Evolutionary conservation across 2,888 invertebrate species (phyloP).

Genomic region (Lithophane ornitopus): DNA sequence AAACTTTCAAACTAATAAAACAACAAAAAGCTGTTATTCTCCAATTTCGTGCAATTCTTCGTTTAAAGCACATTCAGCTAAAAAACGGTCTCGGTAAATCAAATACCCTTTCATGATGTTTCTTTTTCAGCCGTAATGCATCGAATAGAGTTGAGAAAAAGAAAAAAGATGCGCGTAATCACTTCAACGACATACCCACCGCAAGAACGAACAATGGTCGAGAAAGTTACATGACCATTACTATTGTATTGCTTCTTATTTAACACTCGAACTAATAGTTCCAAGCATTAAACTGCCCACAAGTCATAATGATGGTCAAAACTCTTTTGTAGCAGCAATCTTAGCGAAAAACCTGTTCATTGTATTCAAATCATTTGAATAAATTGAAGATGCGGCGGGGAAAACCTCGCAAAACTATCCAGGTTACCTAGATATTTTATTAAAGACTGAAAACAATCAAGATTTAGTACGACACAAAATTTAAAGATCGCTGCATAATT

Average conservation of each 20-base stretch:
- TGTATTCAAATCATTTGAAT: conserved; percentile 1
- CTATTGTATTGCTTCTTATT: conserved; percentile 61
- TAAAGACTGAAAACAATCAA: conserved; percentile 31
- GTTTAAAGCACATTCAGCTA: conserved; percentile 17
- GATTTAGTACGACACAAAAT: conserved; percentile 46
- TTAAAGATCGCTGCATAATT: conserved; percentile 57
- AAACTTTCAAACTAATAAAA: conserved; percentile 27
- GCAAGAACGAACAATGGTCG: conserved; percentile 75
- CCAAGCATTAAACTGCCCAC: conserved; percentile 26
- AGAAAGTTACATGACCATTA: conserved; percentile 75
- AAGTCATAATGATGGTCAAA: conserved; percentile 14
- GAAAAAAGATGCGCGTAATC: conserved; percentile 73
- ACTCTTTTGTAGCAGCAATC: conserved; percentile 8
- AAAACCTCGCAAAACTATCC: conserved; percentile 26
- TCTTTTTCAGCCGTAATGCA: conserved; percentile 59
- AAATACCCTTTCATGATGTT: conserved; percentile 52
- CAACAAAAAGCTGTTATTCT: conserved; percentile 6
- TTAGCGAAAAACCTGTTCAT: neutral
- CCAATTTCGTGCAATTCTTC: conserved; percentile 29
- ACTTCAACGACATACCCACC: conserved; percentile 71
- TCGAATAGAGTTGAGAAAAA: conserved; percentile 67
- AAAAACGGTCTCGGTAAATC: conserved; percentile 52
- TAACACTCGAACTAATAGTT: conserved; percentile 36
- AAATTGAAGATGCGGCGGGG: neutral
- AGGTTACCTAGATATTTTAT: conserved; percentile 37